Evolutionary conservation across 2,113 vertebrate species (phyloP), one percentile per base, ranked within the genome.

Genomic region (Alligator sinensis): DNA sequence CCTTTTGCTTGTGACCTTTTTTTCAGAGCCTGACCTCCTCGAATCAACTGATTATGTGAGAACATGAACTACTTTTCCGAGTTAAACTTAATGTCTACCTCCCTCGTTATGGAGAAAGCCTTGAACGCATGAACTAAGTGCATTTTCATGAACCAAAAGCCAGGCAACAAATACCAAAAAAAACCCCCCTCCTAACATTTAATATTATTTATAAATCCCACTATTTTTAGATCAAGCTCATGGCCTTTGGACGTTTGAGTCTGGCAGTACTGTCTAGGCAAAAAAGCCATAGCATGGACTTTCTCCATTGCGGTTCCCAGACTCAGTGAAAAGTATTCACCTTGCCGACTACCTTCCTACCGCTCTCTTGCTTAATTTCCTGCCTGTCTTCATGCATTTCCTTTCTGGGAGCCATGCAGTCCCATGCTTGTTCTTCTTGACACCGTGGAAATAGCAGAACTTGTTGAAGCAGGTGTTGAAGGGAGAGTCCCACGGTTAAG

Each of bases 21-120:
- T 86, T 95, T 94, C 90, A 95, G 94, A 93, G 88, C 82, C 94
- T 94, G 17, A 84, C 90, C 74, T 89, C 91, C 86, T 86, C 93
- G 74, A 96, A 96, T 94, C 94, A 96, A 92, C 86, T 86, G 91
- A 82, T 92, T 95, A 78, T 96, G 93, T 94, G 91, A 93, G 95
- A 96, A 91, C 59, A 66, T 88, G 96, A 91, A 91, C 87, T 88
- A 87, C 94, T 97, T 97, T 93, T 94, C 88, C 28, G 91, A 96
- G 92, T 92, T 93, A 47, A 93, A 84, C 81, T 80, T 47, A 47
- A 47, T 47, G 47, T 80, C 84, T 87, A 72, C 91, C 86, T 57
- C 34, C 12, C 58, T 4, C 30, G 80, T 55, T 84, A 87, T 5
- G 1, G 89, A 95, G 78, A 28, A 75, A 88, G 55, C 87, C 62